Evolutionary conservation across 2,888 invertebrate species (phyloP), one percentile per base, ranked within the genome.

Genomic region (Hydriomena furcata): DNA sequence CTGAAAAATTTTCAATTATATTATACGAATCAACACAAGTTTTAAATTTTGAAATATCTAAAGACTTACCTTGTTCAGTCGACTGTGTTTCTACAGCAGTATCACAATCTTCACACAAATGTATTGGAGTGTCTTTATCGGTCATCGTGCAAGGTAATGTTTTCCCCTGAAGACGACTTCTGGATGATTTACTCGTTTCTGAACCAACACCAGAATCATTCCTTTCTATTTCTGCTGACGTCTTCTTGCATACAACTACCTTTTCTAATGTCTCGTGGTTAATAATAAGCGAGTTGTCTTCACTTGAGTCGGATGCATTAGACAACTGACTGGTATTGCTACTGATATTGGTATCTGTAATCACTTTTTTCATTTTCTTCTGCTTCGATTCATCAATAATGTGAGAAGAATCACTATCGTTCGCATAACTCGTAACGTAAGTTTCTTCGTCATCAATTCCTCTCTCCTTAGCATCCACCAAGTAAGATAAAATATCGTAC

Each of bases 181-280:
- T 92, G 46, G 96, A 95, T 47, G 95, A 94, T 78, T 96, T 96
- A 76, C 96, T 96, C 5, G 97, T 97, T 81, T 97, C 97, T 2
- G 97, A 97, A 37, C 97, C 97, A 1, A 97, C 97, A 1, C 97
- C 98, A 10, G 97, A 97, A 79, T 97, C 97, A 71, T 97, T 97
- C 60, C 98, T 92, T 87, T 97, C 97, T 61, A 97, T 95, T 79
- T 97, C 97, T 1, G 94, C 93, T 5, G 92, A 90, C 21, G 92
- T 86, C 66, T 93, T 93, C 63, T 93, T 93, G 61, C 86, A 91
- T 6, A 88, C 77, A 7, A 85, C 72, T 31, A 87, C 79, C 60
- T 93, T 93, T 59, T 93, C 93, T 50, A 90, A 82, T 25, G 81
- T 73, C n/a, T 93, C 88, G 50, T 92, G 92, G 62, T 92, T 91